Conservation (phyloP, 92 coral and sea anemone species). For the Zoanthus solanderi region DNA sequence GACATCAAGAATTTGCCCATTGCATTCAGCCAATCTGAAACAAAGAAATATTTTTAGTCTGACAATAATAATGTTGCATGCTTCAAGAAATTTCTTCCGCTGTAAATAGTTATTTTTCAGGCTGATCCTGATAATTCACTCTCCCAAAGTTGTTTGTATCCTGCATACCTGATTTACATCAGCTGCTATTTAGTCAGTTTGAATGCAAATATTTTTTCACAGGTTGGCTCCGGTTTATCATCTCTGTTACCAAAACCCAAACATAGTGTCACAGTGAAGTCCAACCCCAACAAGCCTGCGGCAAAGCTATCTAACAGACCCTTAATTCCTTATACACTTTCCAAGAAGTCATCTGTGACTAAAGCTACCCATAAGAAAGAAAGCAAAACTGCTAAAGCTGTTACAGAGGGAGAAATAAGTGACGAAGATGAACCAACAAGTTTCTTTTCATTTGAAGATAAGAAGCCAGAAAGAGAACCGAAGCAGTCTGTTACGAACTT, state of each 20-base stretch:
- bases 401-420: conserved; percentile 61
- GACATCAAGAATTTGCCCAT: too few relatives aligned
- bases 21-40: too few relatives aligned
- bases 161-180: not conserved
- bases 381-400: conserved; percentile 44
- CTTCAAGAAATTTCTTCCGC: too few relatives aligned
- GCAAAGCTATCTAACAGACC: conserved; percentile 84
- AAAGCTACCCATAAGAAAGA: conserved; percentile 35
- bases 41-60: too few relatives aligned
- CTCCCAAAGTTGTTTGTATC: too few relatives aligned
- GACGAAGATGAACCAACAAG: conserved; percentile 78
- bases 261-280: conserved; percentile 82
- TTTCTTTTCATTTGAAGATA: conserved; percentile 84
- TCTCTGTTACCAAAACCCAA: conserved; percentile 94
- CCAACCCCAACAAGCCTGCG: conserved; percentile 88
- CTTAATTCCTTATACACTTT: conserved; percentile 83
- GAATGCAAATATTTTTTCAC: not conserved
- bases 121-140: too few relatives aligned
- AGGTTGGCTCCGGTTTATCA: conserved; percentile 86
- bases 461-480: conserved; percentile 20
- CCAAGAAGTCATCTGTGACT: conserved; percentile 67
- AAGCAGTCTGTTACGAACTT: not conserved
- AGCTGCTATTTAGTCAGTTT: not conserved
- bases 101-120: too few relatives aligned
- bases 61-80: too few relatives aligned